phyloP scores from a whole-genome alignment of 2,113 vertebrate genomes.

The Mus pahari region DNA sequence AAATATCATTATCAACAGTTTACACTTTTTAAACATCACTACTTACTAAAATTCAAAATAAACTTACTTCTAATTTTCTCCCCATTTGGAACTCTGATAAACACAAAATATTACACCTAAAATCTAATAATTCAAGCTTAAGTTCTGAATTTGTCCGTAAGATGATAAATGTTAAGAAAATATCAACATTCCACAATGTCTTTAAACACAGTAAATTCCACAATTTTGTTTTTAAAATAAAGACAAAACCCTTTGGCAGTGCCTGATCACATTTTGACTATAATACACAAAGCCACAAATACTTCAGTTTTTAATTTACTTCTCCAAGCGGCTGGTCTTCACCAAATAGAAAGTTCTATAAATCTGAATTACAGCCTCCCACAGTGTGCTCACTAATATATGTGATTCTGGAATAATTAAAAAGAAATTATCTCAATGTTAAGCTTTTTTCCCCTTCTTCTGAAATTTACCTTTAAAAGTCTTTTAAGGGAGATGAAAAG shows the following conservation, averaged over 20 bases:
- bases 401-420: slow-evolving; percentile 27
- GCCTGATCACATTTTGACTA: slow-evolving; percentile 21
- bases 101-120: slow-evolving; percentile 38
- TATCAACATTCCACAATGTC: background rate
- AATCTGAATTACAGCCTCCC: background rate
- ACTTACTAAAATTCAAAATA: slow-evolving; percentile 49
- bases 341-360: slow-evolving; percentile 34
- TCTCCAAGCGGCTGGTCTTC: slow-evolving; percentile 10
- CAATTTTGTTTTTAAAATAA: slow-evolving; percentile 25
- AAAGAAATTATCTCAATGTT: slow-evolving; percentile 26
- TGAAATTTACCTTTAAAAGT: slow-evolving; percentile 39
- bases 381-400: background rate
- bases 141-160: slow-evolving; percentile 16
- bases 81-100: slow-evolving; percentile 25
- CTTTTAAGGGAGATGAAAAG: background rate
- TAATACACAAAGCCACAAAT: background rate
- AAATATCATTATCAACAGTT: background rate
- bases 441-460: slow-evolving; percentile 10
- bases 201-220: slow-evolving; percentile 52
- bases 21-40: background rate
- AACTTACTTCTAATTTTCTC: slow-evolving; percentile 20
- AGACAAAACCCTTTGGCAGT: background rate
- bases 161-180: background rate
- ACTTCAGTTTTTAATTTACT: slow-evolving; percentile 38
- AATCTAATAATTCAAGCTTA: slow-evolving; percentile 8